Conservation (phyloP, 2,113 vertebrate genomes). For the Corydoras sp. region DNA sequence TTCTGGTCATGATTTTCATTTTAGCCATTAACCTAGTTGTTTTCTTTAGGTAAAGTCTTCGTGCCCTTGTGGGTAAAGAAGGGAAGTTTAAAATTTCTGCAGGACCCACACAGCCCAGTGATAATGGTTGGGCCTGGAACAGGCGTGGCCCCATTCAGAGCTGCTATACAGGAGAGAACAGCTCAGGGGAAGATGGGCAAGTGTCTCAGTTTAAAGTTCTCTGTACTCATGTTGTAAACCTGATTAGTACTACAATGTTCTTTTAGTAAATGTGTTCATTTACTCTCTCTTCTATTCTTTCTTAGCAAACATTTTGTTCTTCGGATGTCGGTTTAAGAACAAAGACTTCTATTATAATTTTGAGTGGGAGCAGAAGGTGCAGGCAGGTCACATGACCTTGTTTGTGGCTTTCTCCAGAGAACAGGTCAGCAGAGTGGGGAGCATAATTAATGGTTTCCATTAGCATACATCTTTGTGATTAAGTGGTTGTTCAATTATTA, state of each 20-base stretch:
- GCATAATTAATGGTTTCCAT: too few relatives aligned
- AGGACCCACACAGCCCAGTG: slow-evolving; percentile 60
- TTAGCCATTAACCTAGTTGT: not conserved
- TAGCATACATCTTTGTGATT: too few relatives aligned
- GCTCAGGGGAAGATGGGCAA: slow-evolving; percentile 68
- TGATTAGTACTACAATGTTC: not conserved
- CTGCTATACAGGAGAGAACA: slow-evolving; percentile 79
- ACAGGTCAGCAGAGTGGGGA: slow-evolving; percentile 68
- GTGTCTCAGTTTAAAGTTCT: slow-evolving; percentile 13
- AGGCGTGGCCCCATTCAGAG: slow-evolving; percentile 89
- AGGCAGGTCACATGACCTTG: slow-evolving; percentile 66
- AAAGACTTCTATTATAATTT: slow-evolving; percentile 84
- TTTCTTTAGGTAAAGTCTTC: slow-evolving; percentile 59
- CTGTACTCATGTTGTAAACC: not conserved
- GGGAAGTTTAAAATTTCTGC: slow-evolving; percentile 77
- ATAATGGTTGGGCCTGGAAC: slow-evolving; percentile 95
- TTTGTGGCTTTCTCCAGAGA: slow-evolving; percentile 90
- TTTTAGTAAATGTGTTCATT: not conserved
- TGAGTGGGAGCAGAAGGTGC: slow-evolving; percentile 77
- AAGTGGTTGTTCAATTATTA: too few relatives aligned
- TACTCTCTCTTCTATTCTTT: not conserved
- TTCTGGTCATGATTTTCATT: not conserved
- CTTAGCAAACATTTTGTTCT: slow-evolving; percentile 82
- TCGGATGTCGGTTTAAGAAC: slow-evolving; percentile 78
- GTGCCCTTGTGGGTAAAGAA: slow-evolving; percentile 89